These are phyloP conservation scores for Poecilus cupreus DNA, from an alignment of 2,888 invertebrate genomes.

Conservation along the genomic window DNA sequence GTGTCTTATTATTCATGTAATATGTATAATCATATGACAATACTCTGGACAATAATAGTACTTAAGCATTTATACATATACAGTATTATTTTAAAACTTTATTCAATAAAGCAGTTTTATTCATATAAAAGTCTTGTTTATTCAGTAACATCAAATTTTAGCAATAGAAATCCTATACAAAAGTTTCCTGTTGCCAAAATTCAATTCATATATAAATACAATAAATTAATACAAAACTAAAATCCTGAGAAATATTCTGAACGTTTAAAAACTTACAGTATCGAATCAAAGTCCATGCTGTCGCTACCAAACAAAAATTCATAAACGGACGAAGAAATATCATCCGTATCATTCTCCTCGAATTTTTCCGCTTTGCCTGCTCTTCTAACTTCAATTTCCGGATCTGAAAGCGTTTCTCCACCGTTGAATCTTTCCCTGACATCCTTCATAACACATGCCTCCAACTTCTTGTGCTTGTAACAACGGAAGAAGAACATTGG, in stretches of 20 bases:
- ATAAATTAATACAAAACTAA: slow-evolving; percentile 11
- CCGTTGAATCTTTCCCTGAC: slow-evolving; percentile 77
- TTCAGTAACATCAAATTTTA: slow-evolving; percentile 68
- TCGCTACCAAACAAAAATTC: slow-evolving; percentile 79
- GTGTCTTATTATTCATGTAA: no score
- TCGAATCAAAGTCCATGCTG: slow-evolving; percentile 75
- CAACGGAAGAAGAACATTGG: slow-evolving; percentile 85
- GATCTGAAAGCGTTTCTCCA: slow-evolving; percentile 75
- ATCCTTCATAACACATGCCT: slow-evolving; percentile 84
- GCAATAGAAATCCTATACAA: slow-evolving; percentile 66
- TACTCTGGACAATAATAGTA: slow-evolving; percentile 44
- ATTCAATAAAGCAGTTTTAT: slow-evolving; percentile 12
- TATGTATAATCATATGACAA: slow-evolving; percentile 25
- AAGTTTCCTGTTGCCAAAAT: slow-evolving; percentile 69
- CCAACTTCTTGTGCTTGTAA: slow-evolving; percentile 84
- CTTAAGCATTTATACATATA: slow-evolving; percentile 38
- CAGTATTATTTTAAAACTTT: slow-evolving; percentile 30
- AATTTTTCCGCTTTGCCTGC: slow-evolving; percentile 74
- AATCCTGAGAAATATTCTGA: no score
- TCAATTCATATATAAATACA: slow-evolving; percentile 62
- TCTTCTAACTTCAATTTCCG: slow-evolving; percentile 72
- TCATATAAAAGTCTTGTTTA: slow-evolving; percentile 6
- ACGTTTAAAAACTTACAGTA: slow-evolving; percentile 65
- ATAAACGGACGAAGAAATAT: slow-evolving; percentile 77
- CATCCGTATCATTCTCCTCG: slow-evolving; percentile 71